Base-by-base conservation (phyloP, 2,797 vertebrate species). In the Myotis pilosus region DNA sequence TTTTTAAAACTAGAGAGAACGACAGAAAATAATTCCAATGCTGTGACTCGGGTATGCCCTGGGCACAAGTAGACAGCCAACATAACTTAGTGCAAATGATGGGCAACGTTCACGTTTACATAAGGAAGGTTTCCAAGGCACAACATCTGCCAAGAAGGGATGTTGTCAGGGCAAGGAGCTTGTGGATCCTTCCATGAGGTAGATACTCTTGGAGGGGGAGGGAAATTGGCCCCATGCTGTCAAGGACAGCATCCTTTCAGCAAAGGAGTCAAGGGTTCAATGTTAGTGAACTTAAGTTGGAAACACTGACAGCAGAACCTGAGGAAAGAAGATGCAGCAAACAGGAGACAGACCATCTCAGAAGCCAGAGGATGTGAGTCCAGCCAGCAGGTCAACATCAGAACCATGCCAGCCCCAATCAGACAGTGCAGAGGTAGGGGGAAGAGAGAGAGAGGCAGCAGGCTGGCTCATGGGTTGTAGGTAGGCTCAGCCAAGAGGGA, bases 1-100 rank as follows among this genome's bases (percentile, higher is more conserved):
- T 96, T 92, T 90, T 96, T 96, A 81, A 89, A 96, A 91, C n/a
- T 22, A 92, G 95, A 95, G 90, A 93, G 91, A 96, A 96, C 75
- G 72, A 87, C 36, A 4, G 95, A 93, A 97, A 97, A 96, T 64
- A 97, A 96, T 91, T 96, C 96, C 94, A 96, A 75, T 74, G 95
- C 92, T 95, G 94, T 97, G 96, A 88, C 79, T 95, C 95, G 64
- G 96, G 78, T 93, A 25, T 96, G 96, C 53, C 92, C 91, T 95
- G 20, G 0, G 92, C 91, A 87, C 95, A 88, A 96, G 92, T 1
- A 0, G 87, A 95, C 95, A 96, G 94, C 95, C 80, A 95, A 85
- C 41, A 71, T 95, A 92, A 97, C 92, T 97, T 97, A 95, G 94
- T 60, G 90, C n/a, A 6, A 96, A 68, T 0, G 69, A 90, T 30